Base-by-base conservation (phyloP, 35 echinoderm and acorn worm genomes). In the Ophioderma brevispina region DNA sequence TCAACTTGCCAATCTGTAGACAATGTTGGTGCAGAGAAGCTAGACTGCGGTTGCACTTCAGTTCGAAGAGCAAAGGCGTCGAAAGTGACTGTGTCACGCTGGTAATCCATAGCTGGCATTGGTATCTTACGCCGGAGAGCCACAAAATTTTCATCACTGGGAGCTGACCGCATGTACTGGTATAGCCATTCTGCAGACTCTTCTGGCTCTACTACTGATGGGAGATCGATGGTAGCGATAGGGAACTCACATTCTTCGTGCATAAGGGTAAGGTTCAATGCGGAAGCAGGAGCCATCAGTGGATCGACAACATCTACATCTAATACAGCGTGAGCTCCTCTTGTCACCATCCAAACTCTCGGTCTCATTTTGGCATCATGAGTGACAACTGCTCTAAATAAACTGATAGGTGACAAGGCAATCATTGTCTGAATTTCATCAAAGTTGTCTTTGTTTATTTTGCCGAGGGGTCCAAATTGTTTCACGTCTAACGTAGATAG, bases 171-270 rank as follows among this genome's bases (percentile, higher is more conserved):
- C 93, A 98, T 89, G 85, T 92, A 95, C 55, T 95, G 90, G 36
- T 93, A 89, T 34, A 95, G 39, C 90, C 90, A 95, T 78, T 92
- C 90, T 17, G 96, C 90, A 18, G 93, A 95, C 38, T 98, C 93
- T 40, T 94, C 88, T 39, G 70, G 77, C 43, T 98, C 93, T 33
- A 88, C 87, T 38, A 79, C 19, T 33, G 87, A 84, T 17, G 96
- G 96, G 6, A 98, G 64, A 85, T 98, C 96, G 18, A 98, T 80
- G 13, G 93, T 98, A 13, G 92, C 90, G 0, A 95, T 76, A 25
- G 87, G 93, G 41, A 95, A 95, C 59, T 98, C 96, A 39, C 93
- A 94, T 76, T 98, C 93, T 88, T 98, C 96, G 52, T 98, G 96
- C 93, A 98, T 95, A 18, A 98, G 82, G 21, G 96, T 98, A 25